Evolutionary conservation across 2,113 vertebrate genomes (phyloP).

Genomic region (Stegastes partitus): DNA sequence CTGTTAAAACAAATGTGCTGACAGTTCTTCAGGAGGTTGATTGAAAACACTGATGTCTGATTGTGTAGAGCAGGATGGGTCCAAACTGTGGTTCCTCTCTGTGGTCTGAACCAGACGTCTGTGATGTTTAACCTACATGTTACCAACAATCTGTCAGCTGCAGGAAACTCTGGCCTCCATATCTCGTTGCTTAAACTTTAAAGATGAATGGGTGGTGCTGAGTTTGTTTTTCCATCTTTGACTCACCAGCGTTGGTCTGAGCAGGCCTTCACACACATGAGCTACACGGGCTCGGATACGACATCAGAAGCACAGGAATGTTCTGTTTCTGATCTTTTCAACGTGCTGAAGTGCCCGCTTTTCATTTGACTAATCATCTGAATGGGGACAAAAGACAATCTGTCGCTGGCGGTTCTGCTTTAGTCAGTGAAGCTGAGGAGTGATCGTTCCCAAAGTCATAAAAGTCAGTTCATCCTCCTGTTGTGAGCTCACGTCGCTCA

Average conservation of each 20-base stretch:
- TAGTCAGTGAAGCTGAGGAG: too few species aligned
- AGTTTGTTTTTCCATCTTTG: background rate
- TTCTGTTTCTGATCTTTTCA: background rate
- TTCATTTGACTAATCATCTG: background rate
- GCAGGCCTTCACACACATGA: background rate
- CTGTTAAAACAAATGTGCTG: background rate
- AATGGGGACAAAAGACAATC: background rate
- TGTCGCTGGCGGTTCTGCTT: background rate
- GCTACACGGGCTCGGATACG: background rate
- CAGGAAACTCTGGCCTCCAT: slow-evolving; percentile 40
- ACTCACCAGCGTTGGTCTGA: background rate
- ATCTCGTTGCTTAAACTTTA: background rate
- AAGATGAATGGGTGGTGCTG: background rate
- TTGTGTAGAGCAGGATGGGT: background rate
- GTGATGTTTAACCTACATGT: background rate
- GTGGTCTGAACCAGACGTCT: background rate
- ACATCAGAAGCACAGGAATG: background rate
- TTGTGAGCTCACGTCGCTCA: background rate
- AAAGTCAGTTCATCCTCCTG: background rate
- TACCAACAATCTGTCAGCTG: slow-evolving; percentile 3
- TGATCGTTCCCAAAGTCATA: background rate
- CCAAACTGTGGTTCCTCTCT: background rate
- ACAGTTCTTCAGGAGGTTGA: background rate
- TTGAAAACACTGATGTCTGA: slow-evolving; percentile 3
- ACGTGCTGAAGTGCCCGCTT: background rate